A percentile compares a stretch with the other conserved stretches of the same genome.
phyloP scores from a whole-genome alignment of 2,888 invertebrate genomes.

The Ptychoptera contaminata region DNA sequence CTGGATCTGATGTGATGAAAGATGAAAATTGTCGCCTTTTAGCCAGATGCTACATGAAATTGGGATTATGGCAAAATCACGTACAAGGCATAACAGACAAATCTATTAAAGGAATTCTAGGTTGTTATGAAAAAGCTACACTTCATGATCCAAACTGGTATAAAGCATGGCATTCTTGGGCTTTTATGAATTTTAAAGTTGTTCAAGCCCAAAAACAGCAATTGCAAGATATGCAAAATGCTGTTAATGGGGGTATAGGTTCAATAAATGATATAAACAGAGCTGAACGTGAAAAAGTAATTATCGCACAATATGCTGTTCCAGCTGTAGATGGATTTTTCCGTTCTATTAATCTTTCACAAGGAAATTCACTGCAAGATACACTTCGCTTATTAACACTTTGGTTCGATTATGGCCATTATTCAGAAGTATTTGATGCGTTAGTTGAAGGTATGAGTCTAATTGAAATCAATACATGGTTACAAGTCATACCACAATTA shows the following conservation, averaged over 20 bases:
- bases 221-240: conserved; percentile 19
- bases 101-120: conserved; percentile 38
- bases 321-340: conserved; percentile 94
- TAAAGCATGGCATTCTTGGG: conserved; percentile 97
- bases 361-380: conserved; percentile 88
- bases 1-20: conserved; percentile 33
- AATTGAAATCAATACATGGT: conserved; percentile 96
- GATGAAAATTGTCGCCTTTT: conserved; percentile 40
- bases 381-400: conserved; percentile 86
- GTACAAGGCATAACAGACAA: conserved; percentile 61
- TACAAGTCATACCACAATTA: conserved; percentile 97
- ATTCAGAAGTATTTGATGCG: conserved; percentile 85
- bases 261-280: not conserved
- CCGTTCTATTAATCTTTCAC: conserved; percentile 82
- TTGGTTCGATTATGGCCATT: conserved; percentile 97
- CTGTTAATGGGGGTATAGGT: conserved; percentile 10
- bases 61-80: conserved; percentile 91
- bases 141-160: conserved; percentile 56
- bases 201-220: conserved; percentile 29
- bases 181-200: conserved; percentile 95
- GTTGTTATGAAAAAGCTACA: conserved; percentile 29
- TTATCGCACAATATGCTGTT: conserved; percentile 63
- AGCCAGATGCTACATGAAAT: conserved; percentile 77
- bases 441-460: conserved; percentile 80
- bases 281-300: conserved; percentile 22